Conservation (phyloP, 2,888 invertebrate species). For the Coleophora deauratella region DNA sequence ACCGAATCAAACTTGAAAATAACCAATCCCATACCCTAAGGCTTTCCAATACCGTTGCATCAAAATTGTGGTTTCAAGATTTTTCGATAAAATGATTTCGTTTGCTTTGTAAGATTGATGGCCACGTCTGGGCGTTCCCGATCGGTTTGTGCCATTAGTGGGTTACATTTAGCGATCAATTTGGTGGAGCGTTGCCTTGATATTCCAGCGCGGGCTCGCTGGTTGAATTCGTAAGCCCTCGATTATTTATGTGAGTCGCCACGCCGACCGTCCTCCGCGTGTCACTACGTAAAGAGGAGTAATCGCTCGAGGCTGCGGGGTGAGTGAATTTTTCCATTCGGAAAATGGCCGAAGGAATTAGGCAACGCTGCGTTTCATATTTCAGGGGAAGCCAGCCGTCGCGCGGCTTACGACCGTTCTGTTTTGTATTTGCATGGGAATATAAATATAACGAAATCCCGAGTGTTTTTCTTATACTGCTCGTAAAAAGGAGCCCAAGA, state of each 20-base stretch:
- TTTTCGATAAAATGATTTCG: conserved; percentile 3
- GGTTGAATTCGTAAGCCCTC: conserved; percentile 56
- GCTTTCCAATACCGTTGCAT: conserved; percentile 15
- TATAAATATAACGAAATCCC: conserved; percentile 33
- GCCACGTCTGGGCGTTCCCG: conserved; percentile 18
- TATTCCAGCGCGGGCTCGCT: conserved; percentile 35
- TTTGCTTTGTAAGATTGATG: conserved; percentile 7
- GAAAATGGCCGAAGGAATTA: conserved; percentile 60
- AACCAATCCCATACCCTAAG: neutral
- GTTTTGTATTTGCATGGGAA: conserved; percentile 28
- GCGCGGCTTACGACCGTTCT: conserved; percentile 18
- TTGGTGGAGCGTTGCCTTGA: conserved; percentile 44
- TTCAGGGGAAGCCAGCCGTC: conserved; percentile 36
- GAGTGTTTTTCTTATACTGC: conserved; percentile 48
- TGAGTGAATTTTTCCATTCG: conserved; percentile 65
- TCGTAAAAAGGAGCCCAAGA: conserved; percentile 48
- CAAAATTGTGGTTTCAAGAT: too few species aligned
- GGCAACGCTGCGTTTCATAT: conserved; percentile 50
- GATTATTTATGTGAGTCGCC: conserved; percentile 61
- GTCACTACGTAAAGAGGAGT: conserved; percentile 58
- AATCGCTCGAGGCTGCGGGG: conserved; percentile 55
- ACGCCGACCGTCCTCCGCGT: conserved; percentile 34
- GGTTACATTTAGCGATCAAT: conserved; percentile 47
- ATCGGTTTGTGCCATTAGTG: conserved; percentile 32
- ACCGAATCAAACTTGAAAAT: conserved; percentile 23